A percentile compares a stretch with the other conserved stretches of the same genome.
phyloP scores from a whole-genome alignment of 1,140 invertebrate species.

The Drosophila repletoides region DNA sequence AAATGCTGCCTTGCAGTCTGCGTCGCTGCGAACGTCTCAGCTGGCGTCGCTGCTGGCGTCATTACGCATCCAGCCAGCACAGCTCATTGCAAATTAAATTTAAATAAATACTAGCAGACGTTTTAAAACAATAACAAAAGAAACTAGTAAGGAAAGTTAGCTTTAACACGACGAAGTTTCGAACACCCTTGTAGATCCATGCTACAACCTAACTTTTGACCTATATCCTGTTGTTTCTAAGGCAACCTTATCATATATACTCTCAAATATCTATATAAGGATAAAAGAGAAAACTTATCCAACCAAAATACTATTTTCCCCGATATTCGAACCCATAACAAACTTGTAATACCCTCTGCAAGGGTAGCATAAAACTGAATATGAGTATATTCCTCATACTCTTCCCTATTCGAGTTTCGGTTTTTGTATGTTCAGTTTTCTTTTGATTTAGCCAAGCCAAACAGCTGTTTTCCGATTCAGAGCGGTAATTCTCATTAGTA shows the following conservation, averaged over 20 bases:
- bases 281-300: no score
- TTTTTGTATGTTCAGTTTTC: constrained; percentile 37
- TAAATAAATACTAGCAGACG: constrained; percentile 50
- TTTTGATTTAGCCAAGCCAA: constrained; percentile 42
- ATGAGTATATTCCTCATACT: neutral
- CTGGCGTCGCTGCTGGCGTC: neutral
- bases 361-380: no score
- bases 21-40: neutral
- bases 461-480: constrained; percentile 50
- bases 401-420: constrained; percentile 8
- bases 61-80: constrained; percentile 36
- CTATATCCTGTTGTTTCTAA: no score
- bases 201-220: no score
- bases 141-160: no score
- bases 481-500: constrained; percentile 37
- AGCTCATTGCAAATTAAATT: constrained; percentile 51
- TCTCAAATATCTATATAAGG: no score
- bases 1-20: constrained; percentile 45
- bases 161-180: no score
- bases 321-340: no score
- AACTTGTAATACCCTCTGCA: no score
- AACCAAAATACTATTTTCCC: no score
- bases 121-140: constrained; percentile 16
- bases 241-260: no score
- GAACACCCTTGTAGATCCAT: no score